Base-by-base conservation (phyloP, 2,113 vertebrate genomes). In the Oryzias melastigma region DNA sequence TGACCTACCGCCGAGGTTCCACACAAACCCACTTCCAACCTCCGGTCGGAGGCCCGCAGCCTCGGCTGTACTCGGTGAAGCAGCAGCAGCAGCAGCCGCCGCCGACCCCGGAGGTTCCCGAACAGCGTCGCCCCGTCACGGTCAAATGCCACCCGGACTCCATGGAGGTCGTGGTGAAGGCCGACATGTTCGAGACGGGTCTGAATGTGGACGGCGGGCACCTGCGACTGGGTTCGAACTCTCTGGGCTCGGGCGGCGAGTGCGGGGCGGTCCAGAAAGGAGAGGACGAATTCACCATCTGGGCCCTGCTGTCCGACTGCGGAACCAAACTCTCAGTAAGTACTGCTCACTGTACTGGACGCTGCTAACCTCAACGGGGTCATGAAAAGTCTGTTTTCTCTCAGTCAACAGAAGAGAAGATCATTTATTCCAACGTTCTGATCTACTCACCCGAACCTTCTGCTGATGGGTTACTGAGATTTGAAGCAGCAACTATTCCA, bases 251-350 rank as follows among this genome's bases (percentile, higher is more conserved):
- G 14, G 58, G 52, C 15, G 14, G 29, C 10, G 53, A 40, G 0
- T 91, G 90, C 18, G 17, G 29, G 5, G 84, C 84, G 2, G 35
- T 69, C 1, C 52, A 20, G 1, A 68, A 80, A 0, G 84, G 74
- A 40, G 56, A 62, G 12, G 61, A 51, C 1, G 53, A 85, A 15
- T 85, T 87, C 49, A 82, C 61, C 53, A 54, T 91, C 24, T 10
- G 42, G 24, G 54, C 74, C 45, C 15, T 44, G 12, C 58, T 88
- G 27, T 65, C 17, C 1, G 77, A 81, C 2, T 91, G 90, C 75
- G 90, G 88, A 18, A 86, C 85, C 2, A 54, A 53, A 60, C 84
- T 87, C 7, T 85, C 78, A 4, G 90, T 91, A 84, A 89, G 81
- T 5, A 12, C 2, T 10, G 2, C 24, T 0, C n/a, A 5, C 1